phyloP scores from a whole-genome alignment of 2,113 vertebrate species.

The Menidia beryllina region DNA sequence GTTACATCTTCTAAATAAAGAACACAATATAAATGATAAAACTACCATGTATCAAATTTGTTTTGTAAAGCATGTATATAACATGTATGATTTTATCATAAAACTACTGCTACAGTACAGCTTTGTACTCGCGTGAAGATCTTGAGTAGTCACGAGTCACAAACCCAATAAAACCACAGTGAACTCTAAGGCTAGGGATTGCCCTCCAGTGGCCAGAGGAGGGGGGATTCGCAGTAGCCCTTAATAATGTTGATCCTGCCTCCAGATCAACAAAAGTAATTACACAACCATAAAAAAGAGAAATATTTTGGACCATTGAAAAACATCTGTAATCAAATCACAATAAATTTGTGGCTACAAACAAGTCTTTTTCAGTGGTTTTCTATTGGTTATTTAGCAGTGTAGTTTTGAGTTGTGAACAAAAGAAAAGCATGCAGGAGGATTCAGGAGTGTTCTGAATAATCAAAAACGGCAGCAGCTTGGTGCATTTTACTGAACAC shows the following conservation, averaged over 20 bases:
- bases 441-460: background rate
- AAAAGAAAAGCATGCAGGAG: background rate
- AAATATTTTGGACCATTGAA: background rate
- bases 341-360: background rate
- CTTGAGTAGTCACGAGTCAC: background rate
- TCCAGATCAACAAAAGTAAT: background rate
- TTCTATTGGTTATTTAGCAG: background rate
- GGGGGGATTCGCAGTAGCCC: conserved; percentile 8
- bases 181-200: conserved; percentile 63
- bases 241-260: background rate
- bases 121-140: background rate
- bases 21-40: no score
- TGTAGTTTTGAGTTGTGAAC: background rate
- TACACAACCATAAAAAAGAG: background rate
- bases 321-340: background rate
- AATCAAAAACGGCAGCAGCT: conserved; percentile 4
- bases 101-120: background rate
- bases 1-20: no score
- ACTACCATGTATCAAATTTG: background rate
- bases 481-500: background rate
- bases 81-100: background rate
- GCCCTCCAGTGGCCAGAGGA: conserved; percentile 77
- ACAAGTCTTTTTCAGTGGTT: background rate
- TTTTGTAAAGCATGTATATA: background rate
- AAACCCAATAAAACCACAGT: conserved; percentile 22